Percentiles rank a stretch among this genome's conserved stretches.
phyloP scores from a whole-genome alignment of 2,797 vertebrate genomes.

The Pteronotus mesoamericanus region DNA sequence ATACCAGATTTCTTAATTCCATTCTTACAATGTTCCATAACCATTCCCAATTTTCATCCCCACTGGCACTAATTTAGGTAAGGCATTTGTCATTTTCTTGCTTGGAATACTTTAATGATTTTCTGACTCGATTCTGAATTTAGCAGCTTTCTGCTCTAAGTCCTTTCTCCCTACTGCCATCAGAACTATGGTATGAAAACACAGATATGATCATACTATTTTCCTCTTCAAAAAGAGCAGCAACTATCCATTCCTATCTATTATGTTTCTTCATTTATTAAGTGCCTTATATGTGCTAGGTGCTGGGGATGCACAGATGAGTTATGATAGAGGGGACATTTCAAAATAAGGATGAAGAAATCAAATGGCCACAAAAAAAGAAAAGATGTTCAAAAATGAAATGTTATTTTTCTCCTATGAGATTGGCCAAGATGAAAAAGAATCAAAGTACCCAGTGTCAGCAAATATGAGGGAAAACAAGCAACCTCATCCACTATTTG shows the following conservation, averaged over 20 bases:
- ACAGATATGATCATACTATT: background rate
- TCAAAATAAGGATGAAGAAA: background rate
- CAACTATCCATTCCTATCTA: background rate
- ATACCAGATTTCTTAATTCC: background rate
- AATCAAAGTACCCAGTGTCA: background rate
- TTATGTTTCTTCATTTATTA: background rate
- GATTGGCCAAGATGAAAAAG: background rate
- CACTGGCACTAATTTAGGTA: background rate
- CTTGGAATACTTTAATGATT: background rate
- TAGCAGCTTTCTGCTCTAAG: background rate
- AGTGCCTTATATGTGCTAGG: background rate
- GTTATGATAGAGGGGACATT: background rate
- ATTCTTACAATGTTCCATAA: background rate
- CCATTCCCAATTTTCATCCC: background rate
- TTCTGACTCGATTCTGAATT: background rate
- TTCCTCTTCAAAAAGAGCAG: background rate
- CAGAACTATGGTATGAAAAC: conserved; percentile 1
- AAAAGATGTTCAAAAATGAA: background rate
- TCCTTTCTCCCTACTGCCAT: background rate
- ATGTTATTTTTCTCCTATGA: conserved; percentile 9
- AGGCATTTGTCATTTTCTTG: background rate
- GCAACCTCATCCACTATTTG: background rate
- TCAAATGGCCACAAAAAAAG: background rate
- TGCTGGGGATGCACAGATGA: background rate
- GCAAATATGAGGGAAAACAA: background rate